Conservation (phyloP, 2,113 vertebrate species). For the Recurvirostra avosetta region DNA sequence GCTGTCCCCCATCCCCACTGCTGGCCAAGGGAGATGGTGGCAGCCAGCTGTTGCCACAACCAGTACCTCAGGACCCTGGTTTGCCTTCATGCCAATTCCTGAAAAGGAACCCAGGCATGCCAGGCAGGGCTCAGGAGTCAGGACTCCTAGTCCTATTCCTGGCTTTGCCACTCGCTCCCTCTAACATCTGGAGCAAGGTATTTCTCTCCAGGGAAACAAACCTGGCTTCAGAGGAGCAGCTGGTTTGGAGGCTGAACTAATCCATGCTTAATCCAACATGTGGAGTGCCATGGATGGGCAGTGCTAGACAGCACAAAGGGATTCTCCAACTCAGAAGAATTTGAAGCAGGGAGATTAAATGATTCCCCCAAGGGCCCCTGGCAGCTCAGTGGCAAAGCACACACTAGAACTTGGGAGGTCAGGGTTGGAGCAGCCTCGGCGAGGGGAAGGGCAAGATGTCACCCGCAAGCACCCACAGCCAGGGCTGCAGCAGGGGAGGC, state of each 20-base stretch:
- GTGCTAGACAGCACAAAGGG: constrained; percentile 6
- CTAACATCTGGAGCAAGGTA: not conserved
- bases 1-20: not conserved
- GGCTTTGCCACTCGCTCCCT: not conserved
- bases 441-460: not conserved
- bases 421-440: not conserved
- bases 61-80: not conserved
- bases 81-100: not conserved
- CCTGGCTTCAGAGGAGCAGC: constrained; percentile 19
- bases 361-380: not conserved
- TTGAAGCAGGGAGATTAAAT: not conserved
- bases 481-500: not conserved
- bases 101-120: not conserved
- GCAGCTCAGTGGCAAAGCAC: not conserved
- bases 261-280: constrained; percentile 11
- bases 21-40: not conserved
- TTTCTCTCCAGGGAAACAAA: not conserved
- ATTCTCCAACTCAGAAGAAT: constrained; percentile 16
- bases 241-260: constrained; percentile 17
- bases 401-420: fast-evolving
- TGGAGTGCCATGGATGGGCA: not conserved
- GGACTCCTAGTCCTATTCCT: not conserved
- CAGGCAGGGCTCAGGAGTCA: not conserved
- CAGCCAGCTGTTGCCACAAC: not conserved
- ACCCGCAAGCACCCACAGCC: fast-evolving